Evolutionary conservation across 2,113 vertebrate species (phyloP), one percentile per base, ranked within the genome.

Genomic region (Erinaceus europaeus): DNA sequence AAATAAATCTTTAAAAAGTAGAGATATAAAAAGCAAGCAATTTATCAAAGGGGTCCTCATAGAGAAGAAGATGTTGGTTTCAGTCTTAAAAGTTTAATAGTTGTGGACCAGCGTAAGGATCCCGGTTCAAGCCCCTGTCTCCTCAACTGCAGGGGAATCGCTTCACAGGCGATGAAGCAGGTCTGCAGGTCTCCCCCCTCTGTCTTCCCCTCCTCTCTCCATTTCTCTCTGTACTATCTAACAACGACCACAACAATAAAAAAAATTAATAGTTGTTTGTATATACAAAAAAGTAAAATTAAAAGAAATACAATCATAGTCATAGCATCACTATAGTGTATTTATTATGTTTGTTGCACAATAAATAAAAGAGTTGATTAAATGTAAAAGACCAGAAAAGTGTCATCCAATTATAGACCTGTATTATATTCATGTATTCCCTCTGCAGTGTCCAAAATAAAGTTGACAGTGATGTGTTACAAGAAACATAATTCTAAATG

Each of bases 391-490:
- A 72, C 65, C 80, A 76, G 48, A 27, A 93, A 86, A 76, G 10
- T 15, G 52, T 48, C n/a, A 15, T n/a, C 61, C 20, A 78, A 0
- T 40, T 92, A 50, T 17, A 82, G 23, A 9, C 29, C 38, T 73
- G 9, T 13, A 44, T 85, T 52, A 23, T 78, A 83, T 84, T 93
- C 88, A 59, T 74, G 64, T 86, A 69, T 91, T 86, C 57, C 27
- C 23, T 17, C 3, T 25, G 25, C 46, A 72, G 62, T 76, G 65
- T 48, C 62, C 89, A 90, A 74, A 88, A 96, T 84, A 76, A 88
- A 87, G 46, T 86, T 93, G 86, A 83, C 85, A 95, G 87, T 90
- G 87, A 93, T 93, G 15, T 88, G 88, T 87, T 95, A 81, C 88
- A 46, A 88, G 67, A 84, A 65, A 94, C 59, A 91, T 86, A 92